Percentiles rank a stretch among this genome's conserved stretches.
phyloP scores from a whole-genome alignment of 1,140 invertebrate genomes.

The Heterodera carotae region DNA sequence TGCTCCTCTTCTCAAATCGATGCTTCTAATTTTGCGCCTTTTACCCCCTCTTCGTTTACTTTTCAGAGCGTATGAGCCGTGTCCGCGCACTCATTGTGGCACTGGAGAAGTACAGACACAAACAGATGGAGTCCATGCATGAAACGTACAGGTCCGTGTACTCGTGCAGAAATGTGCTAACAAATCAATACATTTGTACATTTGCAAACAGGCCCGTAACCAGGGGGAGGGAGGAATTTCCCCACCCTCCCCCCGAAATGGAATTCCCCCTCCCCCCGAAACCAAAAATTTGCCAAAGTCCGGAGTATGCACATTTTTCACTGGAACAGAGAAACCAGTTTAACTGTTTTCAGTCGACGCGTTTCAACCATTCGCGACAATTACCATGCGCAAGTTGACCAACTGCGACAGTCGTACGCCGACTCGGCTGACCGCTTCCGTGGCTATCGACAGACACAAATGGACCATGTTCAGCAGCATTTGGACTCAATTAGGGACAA shows the following conservation, averaged over 20 bases:
- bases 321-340: too few relatives aligned
- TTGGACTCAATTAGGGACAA: constrained; percentile 60
- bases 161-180: background rate
- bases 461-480: constrained; percentile 61
- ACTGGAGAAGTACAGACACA: constrained; percentile 62
- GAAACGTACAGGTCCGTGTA: constrained; percentile 52
- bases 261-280: too few relatives aligned
- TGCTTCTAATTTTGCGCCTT: too few relatives aligned
- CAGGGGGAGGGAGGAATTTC: too few relatives aligned
- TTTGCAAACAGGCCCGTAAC: too few relatives aligned
- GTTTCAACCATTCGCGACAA: constrained; percentile 58
- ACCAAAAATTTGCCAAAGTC: too few relatives aligned
- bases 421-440: constrained; percentile 61
- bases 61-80: constrained; percentile 58
- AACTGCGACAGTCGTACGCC: constrained; percentile 57
- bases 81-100: constrained; percentile 63
- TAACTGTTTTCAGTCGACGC: constrained; percentile 10
- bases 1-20: too few relatives aligned
- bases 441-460: constrained; percentile 60
- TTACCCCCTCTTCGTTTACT: background rate
- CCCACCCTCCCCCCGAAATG: too few relatives aligned
- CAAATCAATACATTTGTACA: too few relatives aligned
- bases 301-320: too few relatives aligned
- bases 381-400: constrained; percentile 62
- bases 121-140: constrained; percentile 61